Conservation (phyloP, 2,888 invertebrate genomes). For the Mermis nigrescens region DNA sequence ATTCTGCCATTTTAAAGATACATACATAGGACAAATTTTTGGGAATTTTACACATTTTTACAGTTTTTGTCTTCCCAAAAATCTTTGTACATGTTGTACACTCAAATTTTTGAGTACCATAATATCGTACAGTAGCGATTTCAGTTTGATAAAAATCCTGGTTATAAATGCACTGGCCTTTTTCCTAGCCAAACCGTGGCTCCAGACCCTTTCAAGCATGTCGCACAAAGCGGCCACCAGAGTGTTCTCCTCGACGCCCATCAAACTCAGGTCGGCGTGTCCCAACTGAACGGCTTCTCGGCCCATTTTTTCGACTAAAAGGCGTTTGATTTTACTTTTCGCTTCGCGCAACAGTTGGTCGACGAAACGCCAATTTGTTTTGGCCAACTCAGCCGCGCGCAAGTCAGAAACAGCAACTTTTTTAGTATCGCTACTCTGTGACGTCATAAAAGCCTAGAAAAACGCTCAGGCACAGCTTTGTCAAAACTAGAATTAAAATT, state of each 20-base stretch:
- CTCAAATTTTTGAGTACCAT: too few relatives aligned
- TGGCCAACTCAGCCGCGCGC: constrained; percentile 65
- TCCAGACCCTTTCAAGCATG: constrained; percentile 86
- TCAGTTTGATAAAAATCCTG: too few relatives aligned
- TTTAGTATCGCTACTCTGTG: background rate
- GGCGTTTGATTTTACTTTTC: constrained; percentile 64
- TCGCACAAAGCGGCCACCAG: constrained; percentile 94
- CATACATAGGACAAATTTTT: too few relatives aligned
- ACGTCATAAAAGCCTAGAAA: too few relatives aligned
- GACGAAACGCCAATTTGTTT: constrained; percentile 93
- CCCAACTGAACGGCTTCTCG: constrained; percentile 80
- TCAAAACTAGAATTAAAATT: too few relatives aligned
- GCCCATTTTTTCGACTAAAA: constrained; percentile 97
- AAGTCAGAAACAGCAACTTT: constrained; percentile 16
- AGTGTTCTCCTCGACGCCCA: constrained; percentile 81
- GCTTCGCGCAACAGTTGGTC: constrained; percentile 75
- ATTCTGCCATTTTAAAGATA: too few relatives aligned
- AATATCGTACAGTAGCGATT: too few relatives aligned
- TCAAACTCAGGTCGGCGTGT: constrained; percentile 52
- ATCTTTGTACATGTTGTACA: too few relatives aligned
- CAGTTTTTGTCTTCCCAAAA: too few relatives aligned
- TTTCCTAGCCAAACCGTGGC: constrained; percentile 82
- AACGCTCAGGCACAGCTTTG: too few relatives aligned
- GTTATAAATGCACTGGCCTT: constrained; percentile 44
- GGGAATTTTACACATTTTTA: too few relatives aligned